Percentiles rank a stretch among this genome's conserved stretches.
phyloP scores from a whole-genome alignment of 2,797 vertebrate species.

The Margarornis squamiger region DNA sequence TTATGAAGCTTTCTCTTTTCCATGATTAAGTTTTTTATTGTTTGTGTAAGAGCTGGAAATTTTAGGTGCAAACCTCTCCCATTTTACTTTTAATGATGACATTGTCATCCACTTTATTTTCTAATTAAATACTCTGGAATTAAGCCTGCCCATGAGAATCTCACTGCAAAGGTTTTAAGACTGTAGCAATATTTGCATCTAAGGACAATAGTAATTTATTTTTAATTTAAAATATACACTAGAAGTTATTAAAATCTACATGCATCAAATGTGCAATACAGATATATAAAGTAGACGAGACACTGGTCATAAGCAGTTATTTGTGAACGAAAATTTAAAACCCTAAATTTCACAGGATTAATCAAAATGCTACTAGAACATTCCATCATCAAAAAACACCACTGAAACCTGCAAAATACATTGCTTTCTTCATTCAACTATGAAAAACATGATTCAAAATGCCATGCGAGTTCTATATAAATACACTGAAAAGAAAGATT shows the following conservation, averaged over 20 bases:
- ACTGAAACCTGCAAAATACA: neutral
- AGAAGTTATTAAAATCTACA: neutral
- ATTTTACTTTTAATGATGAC: neutral
- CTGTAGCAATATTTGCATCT: neutral
- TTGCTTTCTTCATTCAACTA: slow-evolving; percentile 9
- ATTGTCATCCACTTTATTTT: neutral
- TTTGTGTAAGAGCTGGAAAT: neutral
- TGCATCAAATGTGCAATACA: neutral
- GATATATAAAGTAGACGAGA: neutral
- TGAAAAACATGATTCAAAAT: neutral
- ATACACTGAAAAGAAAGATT: slow-evolving; percentile 62
- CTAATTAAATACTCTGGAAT: neutral
- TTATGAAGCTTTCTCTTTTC: neutral
- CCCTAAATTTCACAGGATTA: neutral
- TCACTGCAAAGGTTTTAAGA: neutral
- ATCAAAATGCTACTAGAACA: neutral
- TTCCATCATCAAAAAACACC: neutral
- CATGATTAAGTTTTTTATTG: neutral
- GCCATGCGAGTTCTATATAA: neutral
- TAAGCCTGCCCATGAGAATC: neutral
- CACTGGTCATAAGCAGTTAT: neutral
- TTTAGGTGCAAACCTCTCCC: neutral
- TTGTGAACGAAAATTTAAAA: neutral
- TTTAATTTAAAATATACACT: neutral
- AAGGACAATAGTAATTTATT: neutral